Percentiles rank a stretch among this genome's conserved stretches.
Evolutionary conservation across 2,797 vertebrate genomes (phyloP).

Genomic region (Pteropus rufus): DNA sequence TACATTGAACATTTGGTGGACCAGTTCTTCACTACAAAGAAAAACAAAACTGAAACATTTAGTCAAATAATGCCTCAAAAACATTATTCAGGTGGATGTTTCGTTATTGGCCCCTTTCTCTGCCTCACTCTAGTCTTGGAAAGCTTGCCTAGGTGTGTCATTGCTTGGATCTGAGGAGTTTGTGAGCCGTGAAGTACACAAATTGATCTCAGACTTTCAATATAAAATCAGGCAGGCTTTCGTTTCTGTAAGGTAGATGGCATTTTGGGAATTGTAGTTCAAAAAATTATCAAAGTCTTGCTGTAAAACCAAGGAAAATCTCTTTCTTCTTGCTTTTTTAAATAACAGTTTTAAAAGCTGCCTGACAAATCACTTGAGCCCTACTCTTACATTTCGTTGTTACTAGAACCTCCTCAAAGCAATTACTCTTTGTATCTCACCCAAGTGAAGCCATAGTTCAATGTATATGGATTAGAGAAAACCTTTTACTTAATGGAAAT

Average conservation of each 20-base stretch:
- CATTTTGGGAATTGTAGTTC: slow-evolving; percentile 71
- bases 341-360: slow-evolving; percentile 66
- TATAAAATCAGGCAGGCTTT: slow-evolving; percentile 50
- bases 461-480: slow-evolving; percentile 67
- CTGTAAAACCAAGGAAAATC: slow-evolving; percentile 51
- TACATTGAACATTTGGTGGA: background rate
- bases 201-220: slow-evolving; percentile 24
- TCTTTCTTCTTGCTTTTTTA: slow-evolving; percentile 65
- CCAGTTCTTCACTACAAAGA: background rate
- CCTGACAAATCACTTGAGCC: slow-evolving; percentile 58
- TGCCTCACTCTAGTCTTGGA: background rate
- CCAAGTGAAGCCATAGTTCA: slow-evolving; percentile 62
- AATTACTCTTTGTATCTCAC: slow-evolving; percentile 51
- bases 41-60: background rate
- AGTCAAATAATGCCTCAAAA: background rate
- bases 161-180: background rate
- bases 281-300: slow-evolving; percentile 32
- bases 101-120: background rate
- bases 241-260: slow-evolving; percentile 39
- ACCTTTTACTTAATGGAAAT: slow-evolving; percentile 73
- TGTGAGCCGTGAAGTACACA: background rate
- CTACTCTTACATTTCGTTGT: slow-evolving; percentile 65
- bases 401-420: slow-evolving; percentile 60
- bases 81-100: background rate
- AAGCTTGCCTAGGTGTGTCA: background rate